phyloP scores from a whole-genome alignment of 2,113 vertebrate genomes.

The Cavia porcellus region DNA sequence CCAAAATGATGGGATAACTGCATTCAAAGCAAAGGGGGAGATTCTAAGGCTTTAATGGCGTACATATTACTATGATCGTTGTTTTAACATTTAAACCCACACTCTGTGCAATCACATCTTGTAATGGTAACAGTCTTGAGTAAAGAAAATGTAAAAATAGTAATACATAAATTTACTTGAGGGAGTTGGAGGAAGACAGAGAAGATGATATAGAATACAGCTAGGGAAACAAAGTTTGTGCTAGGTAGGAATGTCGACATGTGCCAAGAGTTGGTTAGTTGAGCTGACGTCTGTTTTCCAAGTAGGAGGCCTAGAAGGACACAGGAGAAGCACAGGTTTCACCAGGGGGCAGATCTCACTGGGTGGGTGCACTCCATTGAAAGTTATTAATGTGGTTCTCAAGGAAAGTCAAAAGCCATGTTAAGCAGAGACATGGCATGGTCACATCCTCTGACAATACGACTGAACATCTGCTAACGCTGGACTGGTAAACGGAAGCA shows the following conservation, averaged over 20 bases:
- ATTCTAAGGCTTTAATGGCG: neutral
- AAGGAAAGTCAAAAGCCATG: neutral
- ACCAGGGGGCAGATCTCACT: neutral
- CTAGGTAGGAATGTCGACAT: neutral
- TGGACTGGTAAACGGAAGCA: neutral
- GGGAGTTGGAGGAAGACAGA: neutral
- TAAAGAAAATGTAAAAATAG: neutral
- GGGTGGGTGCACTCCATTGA: neutral
- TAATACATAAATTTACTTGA: neutral
- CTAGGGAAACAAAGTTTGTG: neutral
- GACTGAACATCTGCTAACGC: neutral
- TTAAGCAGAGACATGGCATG: neutral
- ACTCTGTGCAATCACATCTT: neutral
- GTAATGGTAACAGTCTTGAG: neutral
- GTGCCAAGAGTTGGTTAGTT: neutral
- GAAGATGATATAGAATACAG: neutral
- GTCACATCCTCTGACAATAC: neutral
- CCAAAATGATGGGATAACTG: too few relatives aligned
- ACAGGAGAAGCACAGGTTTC: neutral
- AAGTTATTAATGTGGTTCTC: neutral
- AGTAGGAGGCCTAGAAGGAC: neutral
- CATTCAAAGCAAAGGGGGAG: neutral
- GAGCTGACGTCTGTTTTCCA: neutral
- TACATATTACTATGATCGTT: neutral
- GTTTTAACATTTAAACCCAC: neutral